Percentiles rank a stretch among this genome's conserved stretches.
These are phyloP conservation scores for Propsilocerus akamusi DNA, from an alignment of 1,140 invertebrate genomes.

Conservation along the genomic window DNA sequence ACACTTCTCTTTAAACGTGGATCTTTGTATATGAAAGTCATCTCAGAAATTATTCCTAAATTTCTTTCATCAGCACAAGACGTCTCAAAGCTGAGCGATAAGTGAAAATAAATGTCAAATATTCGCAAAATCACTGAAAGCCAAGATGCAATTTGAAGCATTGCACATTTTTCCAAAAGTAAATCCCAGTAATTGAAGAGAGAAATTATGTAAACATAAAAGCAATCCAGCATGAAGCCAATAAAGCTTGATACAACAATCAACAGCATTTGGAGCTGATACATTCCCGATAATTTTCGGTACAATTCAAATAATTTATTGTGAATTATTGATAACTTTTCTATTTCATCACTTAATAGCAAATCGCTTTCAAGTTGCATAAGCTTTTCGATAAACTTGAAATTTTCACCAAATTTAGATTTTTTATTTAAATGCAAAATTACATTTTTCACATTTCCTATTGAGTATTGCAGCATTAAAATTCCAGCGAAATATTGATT, in stretches of 20 bases:
- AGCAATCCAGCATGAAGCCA: background rate
- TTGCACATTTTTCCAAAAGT: background rate
- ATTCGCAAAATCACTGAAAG: background rate
- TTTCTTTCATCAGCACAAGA: no score
- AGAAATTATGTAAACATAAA: background rate
- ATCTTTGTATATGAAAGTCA: no score
- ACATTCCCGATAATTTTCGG: background rate
- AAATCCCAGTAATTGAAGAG: background rate
- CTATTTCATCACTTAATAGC: background rate
- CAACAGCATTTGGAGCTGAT: background rate
- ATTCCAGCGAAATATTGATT: background rate
- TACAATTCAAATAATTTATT: background rate
- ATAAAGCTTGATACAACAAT: background rate
- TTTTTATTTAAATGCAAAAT: background rate
- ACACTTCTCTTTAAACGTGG: no score
- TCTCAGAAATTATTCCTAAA: no score
- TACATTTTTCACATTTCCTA: background rate
- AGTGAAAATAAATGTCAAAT: background rate
- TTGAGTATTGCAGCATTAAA: background rate
- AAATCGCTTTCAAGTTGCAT: background rate
- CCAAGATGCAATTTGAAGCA: background rate
- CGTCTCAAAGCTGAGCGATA: no score
- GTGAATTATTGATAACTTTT: background rate
- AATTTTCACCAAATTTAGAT: background rate
- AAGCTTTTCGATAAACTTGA: background rate